Evolutionary conservation across 2,113 vertebrate species (phyloP).

Genomic region (Lepisosteus oculatus): DNA sequence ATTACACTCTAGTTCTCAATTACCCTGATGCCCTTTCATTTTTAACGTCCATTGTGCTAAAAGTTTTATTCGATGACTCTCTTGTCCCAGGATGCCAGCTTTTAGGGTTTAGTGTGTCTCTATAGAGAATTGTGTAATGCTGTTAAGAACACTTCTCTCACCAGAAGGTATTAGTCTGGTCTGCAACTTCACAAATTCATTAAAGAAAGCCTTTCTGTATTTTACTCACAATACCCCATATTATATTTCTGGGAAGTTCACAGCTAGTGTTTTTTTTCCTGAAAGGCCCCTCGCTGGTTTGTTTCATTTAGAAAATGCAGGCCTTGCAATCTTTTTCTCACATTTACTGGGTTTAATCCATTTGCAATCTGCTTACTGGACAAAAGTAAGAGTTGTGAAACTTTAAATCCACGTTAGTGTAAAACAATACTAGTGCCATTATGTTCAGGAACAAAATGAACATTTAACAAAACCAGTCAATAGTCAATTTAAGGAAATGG

Average conservation of each 20-base stretch:
- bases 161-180: no score
- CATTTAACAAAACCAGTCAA: no score
- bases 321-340: not conserved
- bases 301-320: not conserved
- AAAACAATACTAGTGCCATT: not conserved
- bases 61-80: not conserved
- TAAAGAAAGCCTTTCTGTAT: not conserved
- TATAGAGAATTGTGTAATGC: not conserved
- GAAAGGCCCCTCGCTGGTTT: not conserved
- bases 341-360: not conserved
- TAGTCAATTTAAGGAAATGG: no score
- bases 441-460: not conserved
- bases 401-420: not conserved
- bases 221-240: conserved; percentile 1
- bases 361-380: not conserved
- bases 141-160: not conserved
- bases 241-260: not conserved
- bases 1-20: not conserved
- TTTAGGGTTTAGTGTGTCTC: not conserved
- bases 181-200: not conserved
- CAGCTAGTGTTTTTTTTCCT: conserved; percentile 7
- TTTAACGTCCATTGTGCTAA: not conserved
- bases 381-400: not conserved
- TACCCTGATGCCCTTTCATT: not conserved
- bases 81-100: not conserved